phyloP scores from a whole-genome alignment of 2,113 vertebrate genomes.

The Glaucomys volans region DNA sequence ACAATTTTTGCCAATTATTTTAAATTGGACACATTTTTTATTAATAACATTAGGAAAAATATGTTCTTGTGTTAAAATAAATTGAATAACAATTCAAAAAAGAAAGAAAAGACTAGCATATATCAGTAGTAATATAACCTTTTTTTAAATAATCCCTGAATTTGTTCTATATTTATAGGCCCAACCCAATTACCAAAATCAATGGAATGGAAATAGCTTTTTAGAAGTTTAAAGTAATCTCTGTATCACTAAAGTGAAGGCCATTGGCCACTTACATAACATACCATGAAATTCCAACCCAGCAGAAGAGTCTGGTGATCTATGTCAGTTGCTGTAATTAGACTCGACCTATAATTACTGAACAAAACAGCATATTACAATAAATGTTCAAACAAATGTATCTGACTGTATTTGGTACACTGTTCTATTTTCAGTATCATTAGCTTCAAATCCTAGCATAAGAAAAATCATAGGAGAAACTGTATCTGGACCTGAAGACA shows the following conservation, averaged over 20 bases:
- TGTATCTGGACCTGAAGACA: slow-evolving; percentile 39
- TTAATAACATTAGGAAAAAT: slow-evolving; percentile 66
- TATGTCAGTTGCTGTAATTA: slow-evolving; percentile 70
- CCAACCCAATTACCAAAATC: slow-evolving; percentile 71
- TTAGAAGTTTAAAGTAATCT: slow-evolving; percentile 42
- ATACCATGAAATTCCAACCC: slow-evolving; percentile 47
- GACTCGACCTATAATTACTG: slow-evolving; percentile 79
- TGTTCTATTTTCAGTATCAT: slow-evolving; percentile 64
- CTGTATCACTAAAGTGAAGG: slow-evolving; percentile 49
- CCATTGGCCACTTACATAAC: slow-evolving; percentile 19
- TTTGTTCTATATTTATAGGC: slow-evolving; percentile 79
- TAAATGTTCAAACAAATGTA: slow-evolving; percentile 70
- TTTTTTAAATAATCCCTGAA: slow-evolving; percentile 73
- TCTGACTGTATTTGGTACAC: slow-evolving; percentile 60
- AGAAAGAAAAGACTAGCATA: slow-evolving; percentile 35
- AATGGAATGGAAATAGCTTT: slow-evolving; percentile 44
- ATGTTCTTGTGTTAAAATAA: slow-evolving; percentile 66
- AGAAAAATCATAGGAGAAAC: slow-evolving; percentile 61
- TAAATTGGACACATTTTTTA: slow-evolving; percentile 43
- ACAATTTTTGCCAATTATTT: slow-evolving; percentile 19
- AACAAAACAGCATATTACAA: slow-evolving; percentile 76
- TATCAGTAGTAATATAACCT: slow-evolving; percentile 76
- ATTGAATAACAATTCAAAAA: slow-evolving; percentile 58
- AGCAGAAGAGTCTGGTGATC: slow-evolving; percentile 53
- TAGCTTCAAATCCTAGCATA: slow-evolving; percentile 64